A percentile compares a stretch with the other conserved stretches of the same genome.
Conservation (phyloP, 1,140 invertebrate genomes). For the Micrasema minimum region DNA sequence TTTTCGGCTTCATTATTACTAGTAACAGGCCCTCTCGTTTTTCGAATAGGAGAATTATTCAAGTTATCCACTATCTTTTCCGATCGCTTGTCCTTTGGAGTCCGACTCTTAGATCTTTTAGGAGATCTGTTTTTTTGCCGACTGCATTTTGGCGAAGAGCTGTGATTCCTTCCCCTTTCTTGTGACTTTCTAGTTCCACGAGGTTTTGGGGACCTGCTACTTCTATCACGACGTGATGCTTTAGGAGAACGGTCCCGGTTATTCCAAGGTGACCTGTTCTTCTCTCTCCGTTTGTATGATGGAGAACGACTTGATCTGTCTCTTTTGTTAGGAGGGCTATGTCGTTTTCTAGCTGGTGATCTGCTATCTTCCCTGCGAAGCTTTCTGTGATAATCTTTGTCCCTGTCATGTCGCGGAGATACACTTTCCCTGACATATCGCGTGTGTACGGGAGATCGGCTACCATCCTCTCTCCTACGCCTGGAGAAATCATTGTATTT, state of each 20-base stretch:
- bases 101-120: constrained; percentile 40
- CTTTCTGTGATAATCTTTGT: constrained; percentile 34
- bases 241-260: constrained; percentile 41
- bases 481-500: constrained; percentile 33
- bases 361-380: constrained; percentile 33
- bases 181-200: constrained; percentile 9
- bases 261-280: constrained; percentile 33
- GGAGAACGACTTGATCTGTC: constrained; percentile 42
- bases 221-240: constrained; percentile 37
- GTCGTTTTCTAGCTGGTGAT: constrained; percentile 41
- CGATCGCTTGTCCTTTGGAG: constrained; percentile 40
- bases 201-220: constrained; percentile 45
- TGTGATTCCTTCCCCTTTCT: constrained; percentile 45
- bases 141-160: constrained; percentile 38
- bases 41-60: constrained; percentile 35
- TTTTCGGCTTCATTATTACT: constrained; percentile 40
- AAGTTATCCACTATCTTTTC: constrained; percentile 20
- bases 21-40: constrained; percentile 31
- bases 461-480: constrained; percentile 39
- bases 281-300: constrained; percentile 42
- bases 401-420: constrained; percentile 45
- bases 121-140: constrained; percentile 42
- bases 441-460: constrained; percentile 43
- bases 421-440: constrained; percentile 36
- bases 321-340: constrained; percentile 20